Evolutionary conservation across 2,113 vertebrate genomes (phyloP), one percentile per base, ranked within the genome.

Genomic region (Prunella himalayana): DNA sequence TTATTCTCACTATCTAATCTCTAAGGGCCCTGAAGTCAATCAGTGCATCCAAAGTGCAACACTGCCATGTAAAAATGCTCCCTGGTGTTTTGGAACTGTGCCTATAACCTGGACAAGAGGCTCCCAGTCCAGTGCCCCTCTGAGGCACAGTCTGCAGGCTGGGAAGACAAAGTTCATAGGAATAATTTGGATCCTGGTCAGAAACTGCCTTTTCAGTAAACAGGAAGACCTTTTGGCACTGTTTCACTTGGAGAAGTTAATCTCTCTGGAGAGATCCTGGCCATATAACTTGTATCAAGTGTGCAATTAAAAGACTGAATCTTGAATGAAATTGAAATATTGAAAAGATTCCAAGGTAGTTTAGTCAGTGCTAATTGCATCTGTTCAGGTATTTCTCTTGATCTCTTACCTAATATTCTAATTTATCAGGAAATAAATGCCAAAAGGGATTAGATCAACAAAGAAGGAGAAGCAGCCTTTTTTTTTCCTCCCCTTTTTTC

Each of bases 1-100:
- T 94, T 95, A 70, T 77, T 95, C 53, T 95, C 78, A 50, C 89
- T 94, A 59, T 85, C 87, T 91, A 33, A 95, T 91, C 82, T 86
- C 21, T 33, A 24, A 66, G 47, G 39, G 24, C 70, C 51, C 82
- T 79, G 50, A 44, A 73, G 57, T 92, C 94, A 94, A 41, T 92
- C 60, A 73, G 81, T 77, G 82, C 91, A 88, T 91, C 90, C 86
- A 51, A 69, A 73, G 49, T 41, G 42, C 71, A 86, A 71, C 30
- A 13, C 21, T 66, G 41, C 25, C 39, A 28, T 41, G 44, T 78
- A 47, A 84, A 91, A 91, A 59, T 18, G 24, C 91, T 88, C n/a
- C 14, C 42, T 49, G 27, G 54, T 91, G 78, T 56, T 66, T 59
- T 87, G 75, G 65, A 86, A 24, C 53, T 42, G 22, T 54, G 72